phyloP scores from a whole-genome alignment of 2,888 invertebrate species.

The Phlogophora meticulosa region DNA sequence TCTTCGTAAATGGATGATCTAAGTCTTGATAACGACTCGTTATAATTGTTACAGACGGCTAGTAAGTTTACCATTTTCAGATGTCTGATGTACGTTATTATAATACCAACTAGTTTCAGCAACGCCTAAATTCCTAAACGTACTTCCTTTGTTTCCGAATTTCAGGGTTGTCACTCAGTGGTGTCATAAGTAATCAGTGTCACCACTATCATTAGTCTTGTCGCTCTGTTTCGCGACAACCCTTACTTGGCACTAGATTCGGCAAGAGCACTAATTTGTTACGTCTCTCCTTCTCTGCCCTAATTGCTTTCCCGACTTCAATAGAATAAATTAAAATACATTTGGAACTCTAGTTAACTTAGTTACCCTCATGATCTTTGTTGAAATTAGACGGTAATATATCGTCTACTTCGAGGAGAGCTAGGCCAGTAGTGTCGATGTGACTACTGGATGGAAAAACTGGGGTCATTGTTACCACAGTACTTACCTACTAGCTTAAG shows the following conservation, averaged over 20 bases:
- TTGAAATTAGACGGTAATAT: not conserved
- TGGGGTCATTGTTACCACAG: no score
- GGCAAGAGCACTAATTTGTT: conserved; percentile 53
- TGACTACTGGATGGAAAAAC: no score
- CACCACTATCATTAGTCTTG: conserved; percentile 53
- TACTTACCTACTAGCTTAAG: no score
- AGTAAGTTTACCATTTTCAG: no score
- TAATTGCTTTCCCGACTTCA: conserved; percentile 58
- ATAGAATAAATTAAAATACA: conserved; percentile 56
- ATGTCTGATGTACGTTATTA: no score
- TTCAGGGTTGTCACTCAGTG: conserved; percentile 39
- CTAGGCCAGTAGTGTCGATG: not conserved
- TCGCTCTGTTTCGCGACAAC: conserved; percentile 31
- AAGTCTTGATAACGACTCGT: no score
- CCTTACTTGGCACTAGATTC: conserved; percentile 59
- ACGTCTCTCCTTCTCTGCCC: conserved; percentile 24
- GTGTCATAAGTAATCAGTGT: conserved; percentile 55
- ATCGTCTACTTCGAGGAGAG: not conserved
- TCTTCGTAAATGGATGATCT: no score
- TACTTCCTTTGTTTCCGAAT: conserved; percentile 11
- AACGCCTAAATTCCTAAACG: conserved; percentile 11
- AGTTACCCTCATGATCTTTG: not conserved
- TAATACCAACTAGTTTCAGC: conserved; percentile 4
- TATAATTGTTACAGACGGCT: no score
- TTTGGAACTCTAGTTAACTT: conserved; percentile 8